phyloP scores from a whole-genome alignment of 2,797 vertebrate genomes.

The Melanotaenia nigrans region DNA sequence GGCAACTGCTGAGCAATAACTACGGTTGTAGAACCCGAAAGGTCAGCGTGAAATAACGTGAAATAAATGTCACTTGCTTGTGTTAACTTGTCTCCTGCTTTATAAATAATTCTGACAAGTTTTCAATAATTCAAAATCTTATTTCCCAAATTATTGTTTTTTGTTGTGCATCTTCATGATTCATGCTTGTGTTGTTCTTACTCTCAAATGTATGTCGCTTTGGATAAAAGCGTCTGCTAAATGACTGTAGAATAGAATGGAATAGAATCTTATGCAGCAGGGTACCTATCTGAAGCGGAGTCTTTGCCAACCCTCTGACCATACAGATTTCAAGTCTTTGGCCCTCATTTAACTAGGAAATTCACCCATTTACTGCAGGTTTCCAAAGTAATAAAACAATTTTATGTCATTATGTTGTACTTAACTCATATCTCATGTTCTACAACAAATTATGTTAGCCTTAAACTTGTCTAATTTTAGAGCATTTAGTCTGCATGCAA shows the following conservation, averaged over 20 bases:
- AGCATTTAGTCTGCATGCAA: neutral
- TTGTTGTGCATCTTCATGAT: neutral
- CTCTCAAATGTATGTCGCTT: too few species aligned
- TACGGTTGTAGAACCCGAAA: slow-evolving; percentile 24
- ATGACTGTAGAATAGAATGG: too few species aligned
- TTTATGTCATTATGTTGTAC: neutral
- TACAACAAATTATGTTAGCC: neutral
- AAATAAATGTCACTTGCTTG: neutral
- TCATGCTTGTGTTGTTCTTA: too few species aligned
- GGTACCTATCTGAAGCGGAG: neutral
- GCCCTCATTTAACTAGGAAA: neutral
- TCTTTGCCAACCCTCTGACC: neutral
- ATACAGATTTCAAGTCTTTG: neutral
- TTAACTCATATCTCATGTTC: neutral
- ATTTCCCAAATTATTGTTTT: neutral
- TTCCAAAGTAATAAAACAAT: neutral
- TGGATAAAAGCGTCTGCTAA: too few species aligned
- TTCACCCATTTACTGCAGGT: neutral
- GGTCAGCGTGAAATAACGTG: slow-evolving; percentile 35
- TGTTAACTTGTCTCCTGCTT: neutral
- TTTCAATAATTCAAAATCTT: neutral
- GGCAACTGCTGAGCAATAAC: slow-evolving; percentile 40
- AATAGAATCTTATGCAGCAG: neutral
- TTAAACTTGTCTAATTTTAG: neutral
- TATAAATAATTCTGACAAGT: slow-evolving; percentile 6